Evolutionary conservation across 2,113 vertebrate genomes (phyloP).

Genomic region (Chroicocephalus ridibundus): DNA sequence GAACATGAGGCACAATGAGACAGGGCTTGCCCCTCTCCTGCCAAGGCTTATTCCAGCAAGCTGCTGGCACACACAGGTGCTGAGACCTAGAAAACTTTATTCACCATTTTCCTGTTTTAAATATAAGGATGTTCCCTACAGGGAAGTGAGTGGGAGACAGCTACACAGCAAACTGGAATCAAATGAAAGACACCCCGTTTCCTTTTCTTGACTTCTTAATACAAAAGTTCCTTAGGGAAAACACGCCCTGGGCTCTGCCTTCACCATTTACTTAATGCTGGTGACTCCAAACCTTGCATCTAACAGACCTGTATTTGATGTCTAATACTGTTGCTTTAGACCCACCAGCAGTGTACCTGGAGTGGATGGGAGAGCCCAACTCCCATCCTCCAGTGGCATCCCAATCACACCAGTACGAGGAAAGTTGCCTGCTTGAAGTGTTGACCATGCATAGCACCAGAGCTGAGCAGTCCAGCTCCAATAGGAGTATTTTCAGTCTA

Average conservation of each 20-base stretch:
- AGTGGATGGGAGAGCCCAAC: background rate
- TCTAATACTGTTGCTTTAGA: background rate
- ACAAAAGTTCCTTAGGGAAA: background rate
- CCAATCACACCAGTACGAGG: background rate
- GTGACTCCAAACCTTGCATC: background rate
- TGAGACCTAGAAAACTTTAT: background rate
- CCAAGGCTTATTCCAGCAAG: background rate
- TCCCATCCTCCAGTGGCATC: background rate
- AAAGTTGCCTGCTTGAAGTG: background rate
- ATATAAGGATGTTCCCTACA: background rate
- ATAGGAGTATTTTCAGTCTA: background rate
- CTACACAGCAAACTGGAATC: background rate
- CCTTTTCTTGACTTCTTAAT: background rate
- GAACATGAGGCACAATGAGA: background rate
- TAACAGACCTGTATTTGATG: background rate
- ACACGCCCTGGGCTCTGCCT: background rate
- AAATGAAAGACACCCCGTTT: background rate
- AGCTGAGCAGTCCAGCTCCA: background rate
- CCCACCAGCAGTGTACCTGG: background rate
- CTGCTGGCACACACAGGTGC: background rate
- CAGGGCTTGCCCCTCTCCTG: background rate
- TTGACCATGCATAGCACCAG: background rate
- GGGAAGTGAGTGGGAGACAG: background rate
- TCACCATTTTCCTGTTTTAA: background rate
- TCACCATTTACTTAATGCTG: background rate